Evolutionary conservation across 2,888 invertebrate species (phyloP).

Genomic region (Andrena hattorfiana): DNA sequence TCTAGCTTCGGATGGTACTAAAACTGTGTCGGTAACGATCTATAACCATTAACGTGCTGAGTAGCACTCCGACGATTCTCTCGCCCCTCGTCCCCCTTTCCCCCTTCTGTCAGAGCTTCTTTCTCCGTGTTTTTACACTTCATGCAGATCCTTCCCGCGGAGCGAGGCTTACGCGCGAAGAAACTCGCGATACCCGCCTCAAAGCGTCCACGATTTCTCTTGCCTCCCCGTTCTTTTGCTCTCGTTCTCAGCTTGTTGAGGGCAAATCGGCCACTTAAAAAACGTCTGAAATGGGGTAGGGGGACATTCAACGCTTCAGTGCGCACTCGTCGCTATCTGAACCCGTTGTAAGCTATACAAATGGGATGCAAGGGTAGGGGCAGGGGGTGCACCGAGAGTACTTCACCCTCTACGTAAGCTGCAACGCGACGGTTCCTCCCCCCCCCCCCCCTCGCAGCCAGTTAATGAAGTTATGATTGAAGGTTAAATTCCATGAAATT

Average conservation of each 20-base stretch:
- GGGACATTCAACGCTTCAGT: slow-evolving; percentile 54
- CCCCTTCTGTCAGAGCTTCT: not conserved
- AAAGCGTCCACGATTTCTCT: slow-evolving; percentile 11
- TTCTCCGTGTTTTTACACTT: slow-evolving; percentile 25
- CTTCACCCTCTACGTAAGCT: slow-evolving; percentile 57
- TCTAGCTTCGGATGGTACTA: slow-evolving; percentile 30
- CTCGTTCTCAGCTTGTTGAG: slow-evolving; percentile 35
- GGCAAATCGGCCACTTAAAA: slow-evolving; percentile 64
- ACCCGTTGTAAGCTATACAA: slow-evolving; percentile 79
- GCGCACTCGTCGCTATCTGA: slow-evolving; percentile 69
- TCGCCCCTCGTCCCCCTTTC: slow-evolving; percentile 21
- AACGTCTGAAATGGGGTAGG: slow-evolving; percentile 29
- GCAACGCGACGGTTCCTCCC: slow-evolving; percentile 38
- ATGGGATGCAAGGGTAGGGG: slow-evolving; percentile 70
- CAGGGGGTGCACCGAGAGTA: slow-evolving; percentile 50
- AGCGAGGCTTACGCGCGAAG: slow-evolving; percentile 7
- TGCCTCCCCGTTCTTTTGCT: not conserved
- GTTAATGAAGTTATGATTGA: slow-evolving; percentile 83
- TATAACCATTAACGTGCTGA: slow-evolving; percentile 66
- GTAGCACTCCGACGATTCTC: slow-evolving; percentile 45
- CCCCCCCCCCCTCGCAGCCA: slow-evolving; percentile 58
- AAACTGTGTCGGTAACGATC: slow-evolving; percentile 65
- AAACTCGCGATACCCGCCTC: slow-evolving; percentile 19
- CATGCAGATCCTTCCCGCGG: slow-evolving; percentile 9
- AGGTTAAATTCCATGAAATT: slow-evolving; percentile 82